These are phyloP conservation scores for Corythoichthys haematopterus DNA, from an alignment of 2,113 vertebrate genomes.

Conservation along the genomic window DNA sequence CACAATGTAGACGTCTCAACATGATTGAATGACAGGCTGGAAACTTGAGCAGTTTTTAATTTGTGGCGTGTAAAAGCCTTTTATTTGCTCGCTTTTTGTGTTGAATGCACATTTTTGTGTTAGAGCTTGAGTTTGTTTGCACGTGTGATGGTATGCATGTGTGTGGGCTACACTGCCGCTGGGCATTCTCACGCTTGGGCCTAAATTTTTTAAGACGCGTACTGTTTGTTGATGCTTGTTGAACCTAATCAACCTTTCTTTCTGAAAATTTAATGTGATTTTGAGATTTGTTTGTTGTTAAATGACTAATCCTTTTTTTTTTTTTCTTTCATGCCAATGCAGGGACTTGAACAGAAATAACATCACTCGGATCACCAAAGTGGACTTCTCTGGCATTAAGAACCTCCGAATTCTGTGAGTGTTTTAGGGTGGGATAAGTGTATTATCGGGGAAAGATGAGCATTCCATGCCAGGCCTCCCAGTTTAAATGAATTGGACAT, in stretches of 20 bases:
- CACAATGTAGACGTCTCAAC: slow-evolving; percentile 53
- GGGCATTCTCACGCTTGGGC: slow-evolving; percentile 41
- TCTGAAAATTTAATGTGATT: background rate
- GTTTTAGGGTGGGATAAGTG: background rate
- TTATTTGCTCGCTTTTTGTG: slow-evolving; percentile 25
- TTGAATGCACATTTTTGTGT: background rate
- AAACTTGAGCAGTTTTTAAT: slow-evolving; percentile 60
- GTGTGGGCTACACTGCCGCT: slow-evolving; percentile 21
- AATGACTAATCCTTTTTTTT: slow-evolving; percentile 14
- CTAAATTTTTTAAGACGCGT: slow-evolving; percentile 13
- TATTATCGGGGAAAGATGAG: too few relatives aligned
- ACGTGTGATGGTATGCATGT: slow-evolving; percentile 11
- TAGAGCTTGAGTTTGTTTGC: slow-evolving; percentile 14
- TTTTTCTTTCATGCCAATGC: slow-evolving; percentile 25
- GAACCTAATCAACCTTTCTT: background rate
- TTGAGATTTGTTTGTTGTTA: background rate
- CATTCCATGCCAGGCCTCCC: too few relatives aligned
- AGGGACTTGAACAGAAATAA: slow-evolving; percentile 97
- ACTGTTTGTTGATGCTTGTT: background rate
- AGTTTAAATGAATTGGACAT: too few relatives aligned
- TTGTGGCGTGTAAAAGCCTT: slow-evolving; percentile 49
- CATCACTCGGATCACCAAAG: slow-evolving; percentile 92
- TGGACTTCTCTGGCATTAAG: slow-evolving; percentile 89
- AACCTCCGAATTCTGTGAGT: slow-evolving; percentile 97
- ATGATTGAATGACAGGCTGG: slow-evolving; percentile 59